Evolutionary conservation across 2,888 invertebrate genomes (phyloP).

Genomic region (Scaptomyza flava): DNA sequence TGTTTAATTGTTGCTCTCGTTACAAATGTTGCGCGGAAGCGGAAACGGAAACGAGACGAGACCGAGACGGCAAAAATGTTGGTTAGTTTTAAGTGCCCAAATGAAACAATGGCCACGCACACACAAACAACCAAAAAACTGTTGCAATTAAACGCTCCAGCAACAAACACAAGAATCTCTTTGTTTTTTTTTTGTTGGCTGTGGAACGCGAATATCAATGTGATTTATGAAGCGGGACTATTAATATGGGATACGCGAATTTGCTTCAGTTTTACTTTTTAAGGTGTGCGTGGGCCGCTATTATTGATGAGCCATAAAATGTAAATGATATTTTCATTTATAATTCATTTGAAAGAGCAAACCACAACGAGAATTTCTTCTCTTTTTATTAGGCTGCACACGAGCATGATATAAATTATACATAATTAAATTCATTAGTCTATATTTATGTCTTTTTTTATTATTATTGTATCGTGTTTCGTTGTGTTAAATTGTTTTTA

Average conservation of each 20-base stretch:
- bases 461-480: not conserved
- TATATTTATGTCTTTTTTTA: not conserved
- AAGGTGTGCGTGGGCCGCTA: not conserved
- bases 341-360: not conserved
- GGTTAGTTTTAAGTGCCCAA: constrained; percentile 58
- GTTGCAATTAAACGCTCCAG: constrained; percentile 68
- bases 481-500: not conserved
- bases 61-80: constrained; percentile 31
- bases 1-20: constrained; percentile 33
- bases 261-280: not conserved
- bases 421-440: not conserved
- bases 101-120: constrained; percentile 41
- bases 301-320: not conserved
- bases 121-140: constrained; percentile 52
- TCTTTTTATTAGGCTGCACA: not conserved
- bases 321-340: no score
- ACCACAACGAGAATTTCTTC: not conserved
- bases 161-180: constrained; percentile 27
- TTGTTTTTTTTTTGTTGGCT: not conserved
- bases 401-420: not conserved
- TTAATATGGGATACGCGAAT: not conserved
- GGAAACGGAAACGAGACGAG: constrained; percentile 62
- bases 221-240: constrained; percentile 5
- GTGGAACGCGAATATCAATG: not conserved
- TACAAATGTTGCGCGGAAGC: constrained; percentile 55